phyloP scores from a whole-genome alignment of 2,888 invertebrate species.

The Abscondita cerata region DNA sequence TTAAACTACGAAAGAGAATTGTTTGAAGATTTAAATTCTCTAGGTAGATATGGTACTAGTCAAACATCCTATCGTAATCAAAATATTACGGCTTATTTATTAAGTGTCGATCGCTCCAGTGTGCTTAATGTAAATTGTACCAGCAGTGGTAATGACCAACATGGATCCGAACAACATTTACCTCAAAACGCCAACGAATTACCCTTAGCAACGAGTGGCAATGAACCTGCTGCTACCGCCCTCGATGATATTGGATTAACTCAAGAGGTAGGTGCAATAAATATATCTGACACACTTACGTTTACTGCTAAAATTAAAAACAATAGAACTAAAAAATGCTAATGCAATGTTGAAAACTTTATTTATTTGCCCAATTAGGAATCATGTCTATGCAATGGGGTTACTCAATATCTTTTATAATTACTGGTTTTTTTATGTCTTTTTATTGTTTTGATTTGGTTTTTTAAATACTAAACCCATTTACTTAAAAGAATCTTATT shows the following conservation, averaged over 20 bases:
- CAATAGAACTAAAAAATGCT: no score
- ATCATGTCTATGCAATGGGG: no score
- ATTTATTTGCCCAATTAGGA: no score
- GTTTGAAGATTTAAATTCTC: conserved; percentile 75
- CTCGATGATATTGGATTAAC: conserved; percentile 21
- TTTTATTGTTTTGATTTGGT: no score
- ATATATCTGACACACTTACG: no score
- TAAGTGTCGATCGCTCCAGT: conserved; percentile 62
- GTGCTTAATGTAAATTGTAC: conserved; percentile 64
- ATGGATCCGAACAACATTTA: conserved; percentile 15
- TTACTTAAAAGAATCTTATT: no score
- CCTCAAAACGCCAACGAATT: conserved; percentile 13
- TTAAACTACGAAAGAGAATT: conserved; percentile 75
- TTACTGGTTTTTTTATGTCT: no score
- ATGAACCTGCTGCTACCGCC: not conserved
- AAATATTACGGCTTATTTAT: conserved; percentile 67
- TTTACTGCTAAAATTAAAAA: no score
- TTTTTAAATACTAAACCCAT: no score
- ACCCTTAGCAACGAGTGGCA: not conserved
- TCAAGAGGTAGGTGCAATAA: conserved; percentile 24
- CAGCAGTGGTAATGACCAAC: conserved; percentile 12
- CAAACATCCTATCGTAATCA: conserved; percentile 60
- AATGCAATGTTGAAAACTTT: no score
- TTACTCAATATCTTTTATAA: no score
- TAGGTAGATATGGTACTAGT: conserved; percentile 68